Conservation (phyloP, 2,888 invertebrate genomes). For the Stramonita haemastoma region DNA sequence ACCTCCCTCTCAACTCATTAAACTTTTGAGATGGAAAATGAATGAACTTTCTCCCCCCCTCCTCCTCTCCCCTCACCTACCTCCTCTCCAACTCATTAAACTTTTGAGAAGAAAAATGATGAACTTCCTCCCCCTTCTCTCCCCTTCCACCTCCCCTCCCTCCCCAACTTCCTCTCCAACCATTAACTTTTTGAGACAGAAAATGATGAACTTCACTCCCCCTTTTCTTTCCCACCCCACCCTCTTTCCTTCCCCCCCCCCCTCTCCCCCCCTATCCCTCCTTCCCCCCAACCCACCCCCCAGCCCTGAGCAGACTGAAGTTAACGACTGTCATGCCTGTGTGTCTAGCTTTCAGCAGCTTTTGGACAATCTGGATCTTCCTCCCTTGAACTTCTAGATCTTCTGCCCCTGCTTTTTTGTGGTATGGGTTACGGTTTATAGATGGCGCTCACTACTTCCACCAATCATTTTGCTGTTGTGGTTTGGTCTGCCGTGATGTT, state of each 20-base stretch:
- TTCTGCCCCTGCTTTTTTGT: not conserved
- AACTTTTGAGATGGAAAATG: no score
- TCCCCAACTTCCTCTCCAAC: no score
- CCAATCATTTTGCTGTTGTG: not conserved
- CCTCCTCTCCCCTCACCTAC: no score
- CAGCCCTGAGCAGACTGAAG: not conserved
- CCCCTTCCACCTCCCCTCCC: no score
- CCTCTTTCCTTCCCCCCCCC: not conserved
- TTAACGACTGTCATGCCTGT: not conserved
- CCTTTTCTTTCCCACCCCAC: no score
- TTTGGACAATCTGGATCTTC: conserved; percentile 67
- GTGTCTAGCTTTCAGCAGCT: conserved; percentile 65
- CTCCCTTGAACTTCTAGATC: conserved; percentile 60
- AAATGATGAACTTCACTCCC: not conserved
- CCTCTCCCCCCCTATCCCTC: not conserved
- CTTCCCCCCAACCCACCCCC: not conserved
- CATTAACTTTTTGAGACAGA: no score
- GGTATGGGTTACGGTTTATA: conserved; percentile 1
- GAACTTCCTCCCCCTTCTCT: no score
- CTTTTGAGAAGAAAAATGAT: no score
- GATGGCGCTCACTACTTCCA: not conserved
- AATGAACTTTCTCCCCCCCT: no score
- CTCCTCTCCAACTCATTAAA: no score
- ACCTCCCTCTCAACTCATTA: no score
- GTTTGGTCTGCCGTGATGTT: not conserved